Percentiles rank a stretch among this genome's conserved stretches.
phyloP scores from a whole-genome alignment of 2,888 invertebrate genomes.

The Drosophila anomalipes region DNA sequence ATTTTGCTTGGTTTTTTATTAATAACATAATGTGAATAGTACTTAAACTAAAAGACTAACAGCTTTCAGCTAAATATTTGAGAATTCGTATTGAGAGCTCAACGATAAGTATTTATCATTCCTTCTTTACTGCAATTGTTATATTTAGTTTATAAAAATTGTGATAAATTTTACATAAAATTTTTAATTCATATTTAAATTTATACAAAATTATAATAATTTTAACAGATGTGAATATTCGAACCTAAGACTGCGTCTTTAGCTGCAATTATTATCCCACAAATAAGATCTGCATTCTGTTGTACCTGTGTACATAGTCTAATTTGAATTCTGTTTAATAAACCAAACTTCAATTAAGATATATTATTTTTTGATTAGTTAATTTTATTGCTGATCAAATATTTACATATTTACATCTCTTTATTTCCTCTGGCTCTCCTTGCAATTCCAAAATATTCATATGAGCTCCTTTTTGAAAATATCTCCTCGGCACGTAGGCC shows the following conservation, averaged over 20 bases:
- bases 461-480: background rate
- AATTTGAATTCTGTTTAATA: background rate
- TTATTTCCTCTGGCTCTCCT: too few species aligned
- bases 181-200: background rate
- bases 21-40: background rate
- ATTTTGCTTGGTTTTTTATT: background rate
- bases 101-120: background rate
- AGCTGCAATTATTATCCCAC: background rate
- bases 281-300: background rate
- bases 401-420: background rate
- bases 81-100: background rate
- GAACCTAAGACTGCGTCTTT: background rate
- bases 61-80: background rate
- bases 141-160: background rate
- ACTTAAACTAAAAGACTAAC: background rate
- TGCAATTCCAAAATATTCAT: background rate
- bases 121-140: background rate
- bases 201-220: background rate
- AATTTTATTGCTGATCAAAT: background rate
- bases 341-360: background rate
- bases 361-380: background rate
- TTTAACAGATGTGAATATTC: background rate
- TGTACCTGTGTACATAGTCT: background rate
- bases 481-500: conserved; percentile 3
- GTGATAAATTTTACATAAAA: background rate